Evolutionary conservation across 2,797 vertebrate species (phyloP).

Genomic region (Gadopsis bispinosus): DNA sequence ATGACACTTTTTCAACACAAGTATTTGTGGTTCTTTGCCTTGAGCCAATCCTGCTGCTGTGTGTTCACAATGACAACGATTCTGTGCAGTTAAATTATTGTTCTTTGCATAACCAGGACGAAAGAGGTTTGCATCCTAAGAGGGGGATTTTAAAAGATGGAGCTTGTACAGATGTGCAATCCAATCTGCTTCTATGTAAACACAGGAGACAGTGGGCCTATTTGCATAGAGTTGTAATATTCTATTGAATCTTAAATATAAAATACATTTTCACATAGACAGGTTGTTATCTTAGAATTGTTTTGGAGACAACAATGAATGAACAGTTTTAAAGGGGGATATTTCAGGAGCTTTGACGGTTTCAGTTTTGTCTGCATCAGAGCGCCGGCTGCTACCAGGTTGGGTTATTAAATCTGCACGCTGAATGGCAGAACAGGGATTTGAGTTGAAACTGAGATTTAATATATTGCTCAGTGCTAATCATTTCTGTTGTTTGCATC

Average conservation of each 20-base stretch:
- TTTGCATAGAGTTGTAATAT: constrained; percentile 70
- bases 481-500: constrained; percentile 42
- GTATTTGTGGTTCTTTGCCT: constrained; percentile 8
- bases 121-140: constrained; percentile 53
- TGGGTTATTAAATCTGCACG: constrained; percentile 52
- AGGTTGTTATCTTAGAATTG: constrained; percentile 46
- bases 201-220: constrained; percentile 52
- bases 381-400: constrained; percentile 8
- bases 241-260: constrained; percentile 55
- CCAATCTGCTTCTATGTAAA: constrained; percentile 68
- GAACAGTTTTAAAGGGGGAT: constrained; percentile 30
- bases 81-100: constrained; percentile 39
- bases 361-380: constrained; percentile 32
- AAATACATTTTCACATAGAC: constrained; percentile 51
- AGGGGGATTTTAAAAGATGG: constrained; percentile 53
- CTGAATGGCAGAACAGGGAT: constrained; percentile 20
- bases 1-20: constrained; percentile 12
- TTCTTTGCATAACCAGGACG: constrained; percentile 52
- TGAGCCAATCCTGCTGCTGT: constrained; percentile 13
- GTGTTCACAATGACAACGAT: constrained; percentile 22
- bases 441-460: constrained; percentile 39
- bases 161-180: constrained; percentile 63
- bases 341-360: constrained; percentile 25
- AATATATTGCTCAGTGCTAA: constrained; percentile 29
- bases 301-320: constrained; percentile 37